Evolutionary conservation across 1,140 invertebrate species (phyloP), one percentile per base, ranked within the genome.

Genomic region (Trichonephila clavata): DNA sequence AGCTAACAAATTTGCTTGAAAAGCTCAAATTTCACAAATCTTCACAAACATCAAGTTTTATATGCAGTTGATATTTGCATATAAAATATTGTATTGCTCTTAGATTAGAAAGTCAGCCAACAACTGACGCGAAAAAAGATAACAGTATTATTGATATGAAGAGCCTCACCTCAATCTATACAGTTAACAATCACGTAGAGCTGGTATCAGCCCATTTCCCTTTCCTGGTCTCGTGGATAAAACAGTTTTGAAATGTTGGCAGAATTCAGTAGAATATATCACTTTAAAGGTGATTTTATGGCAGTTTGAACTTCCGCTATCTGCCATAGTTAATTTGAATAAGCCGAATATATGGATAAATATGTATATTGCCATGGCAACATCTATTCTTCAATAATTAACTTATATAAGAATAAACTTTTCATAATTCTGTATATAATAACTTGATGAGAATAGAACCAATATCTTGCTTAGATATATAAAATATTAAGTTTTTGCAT

Each of bases 21-120:
- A 50, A 93, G 92, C 92, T 93, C 92, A 80, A 80, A 60, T 87
- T 87, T 87, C 86, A 87, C 24, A 65, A 63, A 87, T 63, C 59
- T 20, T 61, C 71, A 18, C 60, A 24, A 80, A 86, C 18, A 71
- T 59, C 20, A n/a, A 32, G 50, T 59, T 92, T 59, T 92, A 50
- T 60, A 68, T 92, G 27, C 61, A 71, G 63, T 8, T 65, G 39
- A 89, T 18, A 77, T n/a, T n/a, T 81, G 59, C 88, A 90, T n/a
- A 80, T 92, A 86, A 86, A 92, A 71, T 92, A 92, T 60, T 80
- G 86, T 93, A 93, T 93, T 93, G 92, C 92, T 92, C 39, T 93
- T 81, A 60, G n/a, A 77, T 84, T 39, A 80, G 71, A 88, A 87
- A 80, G 27, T 57, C 92, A 92, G 90, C 43, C 32, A 92, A 65